Conservation (phyloP, 2,113 vertebrate genomes). For the Progne subis region DNA sequence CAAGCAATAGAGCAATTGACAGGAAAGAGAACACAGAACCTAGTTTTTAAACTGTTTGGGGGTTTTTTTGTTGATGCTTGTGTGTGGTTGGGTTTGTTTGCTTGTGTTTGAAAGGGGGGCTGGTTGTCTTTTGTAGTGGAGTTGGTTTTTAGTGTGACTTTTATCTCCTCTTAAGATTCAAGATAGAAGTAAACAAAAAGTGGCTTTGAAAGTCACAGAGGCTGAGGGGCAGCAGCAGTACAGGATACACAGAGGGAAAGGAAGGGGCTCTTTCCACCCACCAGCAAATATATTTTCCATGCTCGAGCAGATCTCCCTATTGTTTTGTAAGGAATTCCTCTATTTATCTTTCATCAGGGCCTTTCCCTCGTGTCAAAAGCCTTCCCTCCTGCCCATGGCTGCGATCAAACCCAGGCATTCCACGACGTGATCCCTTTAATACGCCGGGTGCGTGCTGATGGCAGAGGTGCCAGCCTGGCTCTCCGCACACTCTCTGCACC, state of each 20-base stretch:
- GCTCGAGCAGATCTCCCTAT: neutral
- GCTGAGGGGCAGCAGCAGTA: rapidly evolving
- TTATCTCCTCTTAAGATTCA: neutral
- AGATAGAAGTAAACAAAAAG: neutral
- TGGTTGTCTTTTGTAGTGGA: neutral
- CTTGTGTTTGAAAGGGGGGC: neutral
- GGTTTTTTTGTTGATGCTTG: rapidly evolving
- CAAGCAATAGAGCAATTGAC: neutral
- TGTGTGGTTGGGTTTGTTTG: neutral
- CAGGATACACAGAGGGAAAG: neutral
- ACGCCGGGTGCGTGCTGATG: rapidly evolving
- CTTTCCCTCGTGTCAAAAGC: neutral
- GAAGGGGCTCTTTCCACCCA: neutral
- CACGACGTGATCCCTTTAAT: neutral
- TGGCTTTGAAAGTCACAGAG: neutral
- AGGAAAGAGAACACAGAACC: neutral
- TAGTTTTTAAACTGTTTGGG: neutral
- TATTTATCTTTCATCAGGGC: neutral
- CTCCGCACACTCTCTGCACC: neutral
- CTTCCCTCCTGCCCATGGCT: neutral
- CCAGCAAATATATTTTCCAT: neutral
- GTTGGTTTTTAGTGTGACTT: neutral
- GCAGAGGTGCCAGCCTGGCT: neutral
- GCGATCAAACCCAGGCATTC: neutral
- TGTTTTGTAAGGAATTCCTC: neutral